Evolutionary conservation across 53 echinoderm and acorn worm species (phyloP), one percentile per base, ranked within the genome.

Genomic region (Holothuria scabra): DNA sequence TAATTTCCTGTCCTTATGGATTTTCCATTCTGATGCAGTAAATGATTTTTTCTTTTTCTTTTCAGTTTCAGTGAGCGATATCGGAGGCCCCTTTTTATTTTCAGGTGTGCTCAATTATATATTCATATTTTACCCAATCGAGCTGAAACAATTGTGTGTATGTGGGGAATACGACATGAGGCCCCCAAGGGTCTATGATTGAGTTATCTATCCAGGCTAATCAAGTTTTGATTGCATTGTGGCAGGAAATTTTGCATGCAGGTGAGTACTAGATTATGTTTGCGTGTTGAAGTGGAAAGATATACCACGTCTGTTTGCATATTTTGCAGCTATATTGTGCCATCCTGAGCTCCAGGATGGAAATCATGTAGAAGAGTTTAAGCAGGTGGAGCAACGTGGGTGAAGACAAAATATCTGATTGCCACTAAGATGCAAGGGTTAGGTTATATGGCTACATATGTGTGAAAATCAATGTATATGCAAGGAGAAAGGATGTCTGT

Each of bases 111-210:
- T 78, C 82, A 81, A 81, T 81, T 81, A 81, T 61, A 41, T 64
- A 81, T 81, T 81, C 82, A 81, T 81, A 81, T 81, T 81, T 81
- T 78, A 81, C 23, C 82, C 62, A 64, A 81, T 63, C 82, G 82
- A 63, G 82, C 82, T 24, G 61, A 81, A 81, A 81, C 82, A 81
- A 81, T 81, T 48, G 65, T 81, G 63, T 64, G 65, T 41, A 81
- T 61, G 41, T 21, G 32, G 64, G 37, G 52, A 32, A 56, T 57
- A 29, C 56, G 28, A 58, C 76, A 59, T 59, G 81, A 61, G 81
- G 62, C 62, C 81, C 81, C 62, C 62, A 80, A 80, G 81, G 81
- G 81, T 31, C 81, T 80, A 59, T 80, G 81, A 80, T 80, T 80
- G 81, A 80, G 81, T 80, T 80, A 80, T 80, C 60, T 80, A 80